Evolutionary conservation across 2,797 vertebrate species (phyloP), one percentile per base, ranked within the genome.

Genomic region (Diceros bicornis): DNA sequence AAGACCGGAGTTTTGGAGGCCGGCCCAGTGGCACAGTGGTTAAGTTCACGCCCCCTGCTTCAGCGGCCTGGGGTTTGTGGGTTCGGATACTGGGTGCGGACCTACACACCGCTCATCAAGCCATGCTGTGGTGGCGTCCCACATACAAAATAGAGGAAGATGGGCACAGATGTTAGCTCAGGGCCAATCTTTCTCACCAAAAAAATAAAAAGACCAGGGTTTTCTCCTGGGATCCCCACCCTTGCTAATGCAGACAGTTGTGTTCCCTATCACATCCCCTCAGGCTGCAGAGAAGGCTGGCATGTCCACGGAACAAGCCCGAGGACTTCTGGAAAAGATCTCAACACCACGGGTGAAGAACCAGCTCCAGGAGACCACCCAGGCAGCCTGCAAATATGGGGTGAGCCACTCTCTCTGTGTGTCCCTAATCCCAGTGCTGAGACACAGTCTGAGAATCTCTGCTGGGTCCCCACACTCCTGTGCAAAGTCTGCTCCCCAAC

Each of bases 251-350:
- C 10, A 37, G 37, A 29, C 4, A n/a, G 20, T 29, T 57, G 13
- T 62, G 9, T 59, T 74, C 57, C 61, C 68, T 81, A 1, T 44
- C 34, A 13, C 1, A 20, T 71, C 55, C 94, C 83, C 77, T 27
- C 94, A 99, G 99, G 99, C 99, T 89, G 99, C 99, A 4, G 27
- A 37, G 95, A 99, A 99, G 97, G 99, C 99, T 18, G 99, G 99
- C 55, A 78, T 99, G 37, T 97, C 99, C 55, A 91, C 98, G 61
- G 97, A 96, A 7, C 97, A 99, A 61, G 98, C 99, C 64, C 98
- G 98, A 96, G 98, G 98, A 57, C 57, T 98, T 8, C 97, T 99
- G 86, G 97, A 98, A 92, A 97, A 99, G 93, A 98, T 81, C 61
- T 97, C 98, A 37, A 98, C 99, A 4, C 89, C 99, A 91, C 44